Percentiles rank a stretch among this genome's conserved stretches.
These are phyloP conservation scores for Phyto melanocephala DNA, from an alignment of 2,888 invertebrate species.

Conservation along the genomic window DNA sequence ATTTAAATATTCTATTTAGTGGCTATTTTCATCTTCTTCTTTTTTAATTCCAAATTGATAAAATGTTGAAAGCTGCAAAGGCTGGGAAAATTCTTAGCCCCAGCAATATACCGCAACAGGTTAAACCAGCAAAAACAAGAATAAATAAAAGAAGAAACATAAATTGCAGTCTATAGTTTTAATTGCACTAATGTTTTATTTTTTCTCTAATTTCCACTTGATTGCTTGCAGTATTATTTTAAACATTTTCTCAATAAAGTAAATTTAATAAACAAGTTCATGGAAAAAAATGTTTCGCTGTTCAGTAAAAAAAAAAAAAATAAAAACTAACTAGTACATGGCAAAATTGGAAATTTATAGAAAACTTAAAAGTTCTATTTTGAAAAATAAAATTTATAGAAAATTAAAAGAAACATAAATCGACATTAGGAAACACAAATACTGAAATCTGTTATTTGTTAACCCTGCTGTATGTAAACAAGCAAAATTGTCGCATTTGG, in stretches of 20 bases:
- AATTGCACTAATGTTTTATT: background rate
- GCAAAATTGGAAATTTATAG: background rate
- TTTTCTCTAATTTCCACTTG: slow-evolving; percentile 20
- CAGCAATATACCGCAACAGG: slow-evolving; percentile 36
- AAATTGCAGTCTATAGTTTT: background rate
- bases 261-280: slow-evolving; percentile 18
- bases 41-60: background rate
- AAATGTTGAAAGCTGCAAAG: too few relatives aligned
- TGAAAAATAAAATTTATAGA: too few relatives aligned
- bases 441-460: too few relatives aligned
- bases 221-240: slow-evolving; percentile 3
- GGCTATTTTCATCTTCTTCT: background rate
- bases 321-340: slow-evolving; percentile 31
- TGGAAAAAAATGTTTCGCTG: background rate
- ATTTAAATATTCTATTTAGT: background rate
- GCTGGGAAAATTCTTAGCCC: slow-evolving; percentile 41
- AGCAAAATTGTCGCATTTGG: too few relatives aligned
- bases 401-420: too few relatives aligned
- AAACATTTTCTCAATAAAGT: background rate
- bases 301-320: background rate
- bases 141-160: background rate
- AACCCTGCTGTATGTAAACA: too few relatives aligned
- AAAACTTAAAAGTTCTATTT: too few relatives aligned
- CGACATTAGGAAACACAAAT: too few relatives aligned
- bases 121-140: slow-evolving; percentile 1